phyloP scores from a whole-genome alignment of 2,888 invertebrate genomes.

The Halictus quadricinctus region DNA sequence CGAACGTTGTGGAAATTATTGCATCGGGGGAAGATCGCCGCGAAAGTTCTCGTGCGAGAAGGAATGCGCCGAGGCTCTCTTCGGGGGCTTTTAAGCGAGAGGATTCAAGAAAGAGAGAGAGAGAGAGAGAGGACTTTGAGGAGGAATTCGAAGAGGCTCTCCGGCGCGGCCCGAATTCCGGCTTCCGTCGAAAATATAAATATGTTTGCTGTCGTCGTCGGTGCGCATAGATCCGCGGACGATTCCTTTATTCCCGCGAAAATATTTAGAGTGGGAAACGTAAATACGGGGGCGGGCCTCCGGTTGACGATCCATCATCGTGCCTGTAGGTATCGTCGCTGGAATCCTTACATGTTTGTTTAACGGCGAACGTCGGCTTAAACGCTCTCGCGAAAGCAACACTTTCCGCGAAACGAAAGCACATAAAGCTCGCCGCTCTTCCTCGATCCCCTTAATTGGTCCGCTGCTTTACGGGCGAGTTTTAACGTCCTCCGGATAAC shows the following conservation, averaged over 20 bases:
- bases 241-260: slow-evolving; percentile 37
- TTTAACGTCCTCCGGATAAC: background rate
- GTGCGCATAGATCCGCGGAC: slow-evolving; percentile 13
- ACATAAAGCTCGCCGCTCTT: slow-evolving; percentile 43
- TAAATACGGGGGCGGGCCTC: slow-evolving; percentile 22
- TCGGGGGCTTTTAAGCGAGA: slow-evolving; percentile 25
- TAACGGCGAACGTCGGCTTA: slow-evolving; percentile 56
- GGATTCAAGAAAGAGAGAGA: background rate
- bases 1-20: background rate
- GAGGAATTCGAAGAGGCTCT: slow-evolving; percentile 42
- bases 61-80: slow-evolving; percentile 29
- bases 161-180: slow-evolving; percentile 36
- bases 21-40: background rate
- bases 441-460: background rate
- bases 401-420: slow-evolving; percentile 62
- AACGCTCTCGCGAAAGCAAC: slow-evolving; percentile 58
- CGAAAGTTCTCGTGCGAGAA: slow-evolving; percentile 6
- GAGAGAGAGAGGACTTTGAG: background rate
- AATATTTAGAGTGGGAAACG: slow-evolving; percentile 40
- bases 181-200: slow-evolving; percentile 11
- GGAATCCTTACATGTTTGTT: slow-evolving; percentile 59
- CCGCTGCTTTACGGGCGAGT: background rate
- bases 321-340: slow-evolving; percentile 42
- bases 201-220: slow-evolving; percentile 12
- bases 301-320: slow-evolving; percentile 50